Conservation (phyloP, 2,888 invertebrate genomes). For the Lysandra coridon region DNA sequence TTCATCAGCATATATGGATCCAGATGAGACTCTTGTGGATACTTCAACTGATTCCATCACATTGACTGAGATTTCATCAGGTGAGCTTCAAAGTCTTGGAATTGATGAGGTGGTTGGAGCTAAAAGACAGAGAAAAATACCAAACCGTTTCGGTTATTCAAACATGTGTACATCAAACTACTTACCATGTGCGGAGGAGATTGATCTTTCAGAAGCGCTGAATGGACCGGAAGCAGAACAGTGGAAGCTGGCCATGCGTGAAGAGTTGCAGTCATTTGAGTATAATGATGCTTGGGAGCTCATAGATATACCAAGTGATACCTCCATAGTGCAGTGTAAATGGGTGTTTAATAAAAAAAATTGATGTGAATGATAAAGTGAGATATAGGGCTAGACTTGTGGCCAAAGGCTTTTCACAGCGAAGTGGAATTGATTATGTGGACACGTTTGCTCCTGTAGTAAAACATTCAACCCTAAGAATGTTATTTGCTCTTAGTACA, state of each 20-base stretch:
- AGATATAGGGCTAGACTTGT: no score
- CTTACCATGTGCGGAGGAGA: not conserved
- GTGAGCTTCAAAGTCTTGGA: not conserved
- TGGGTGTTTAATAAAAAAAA: not conserved
- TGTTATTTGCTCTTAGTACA: not conserved
- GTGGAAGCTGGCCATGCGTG: conserved; percentile 31
- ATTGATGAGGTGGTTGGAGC: not conserved
- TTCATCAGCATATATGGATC: not conserved
- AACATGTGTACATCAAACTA: not conserved
- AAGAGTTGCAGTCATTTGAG: conserved; percentile 9
- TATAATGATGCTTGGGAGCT: conserved; percentile 11
- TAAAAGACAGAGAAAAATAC: not conserved
- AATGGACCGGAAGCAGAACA: conserved; percentile 25
- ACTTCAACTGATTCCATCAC: not conserved
- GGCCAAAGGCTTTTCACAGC: no score
- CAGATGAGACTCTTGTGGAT: not conserved
- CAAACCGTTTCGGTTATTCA: not conserved
- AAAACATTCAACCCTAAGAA: not conserved
- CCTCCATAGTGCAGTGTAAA: not conserved
- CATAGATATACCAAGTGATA: conserved; percentile 9
- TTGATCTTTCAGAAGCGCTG: not conserved
- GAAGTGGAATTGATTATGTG: not conserved
- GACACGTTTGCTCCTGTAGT: not conserved
- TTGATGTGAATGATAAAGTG: not conserved
- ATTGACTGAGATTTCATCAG: not conserved